Base-by-base conservation (phyloP, 1,140 invertebrate genomes). In the Ips typographus region DNA sequence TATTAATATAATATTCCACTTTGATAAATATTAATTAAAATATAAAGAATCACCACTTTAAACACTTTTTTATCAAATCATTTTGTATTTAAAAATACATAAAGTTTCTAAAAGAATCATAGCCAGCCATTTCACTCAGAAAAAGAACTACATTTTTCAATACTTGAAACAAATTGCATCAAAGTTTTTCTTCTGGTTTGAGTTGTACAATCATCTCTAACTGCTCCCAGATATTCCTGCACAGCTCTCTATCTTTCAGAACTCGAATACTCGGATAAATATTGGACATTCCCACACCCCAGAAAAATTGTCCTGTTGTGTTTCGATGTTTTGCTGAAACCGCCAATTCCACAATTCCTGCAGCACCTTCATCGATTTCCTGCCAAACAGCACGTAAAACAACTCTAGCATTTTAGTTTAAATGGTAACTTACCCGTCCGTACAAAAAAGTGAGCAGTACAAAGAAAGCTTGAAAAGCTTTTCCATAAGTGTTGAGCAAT, bases 241-340 rank as follows among this genome's bases (percentile, higher is more conserved):
- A 58, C 5, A 58, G 6, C 22, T 39, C 39, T 58, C 3, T 41
- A 40, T 58, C 40, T 40, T 40, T 58, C 6, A 58, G 22, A 3
- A 5, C 4, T 37, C 4, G 7, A 37, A 39, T 22, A 40, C 36
- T 39, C 40, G 56, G 56, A 40, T 58, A 58, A 40, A 58, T 39
- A 39, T 5, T 58, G 6, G 4, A 40, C 56, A 58, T 58, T 58
- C 39, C 39, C 37, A 58, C 37, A 6, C 56, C 56, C 56, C 56
- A 58, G 22, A 40, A 39, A 58, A 58, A 58, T 58, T 58, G 56
- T 40, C 56, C 56, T 40, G 38, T 58, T 37, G 40, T 58, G 40
- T 58, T 40, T 40, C 40, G 37, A 40, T 58, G 22, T 58, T 58
- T 39, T 6, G 6, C 6, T 8, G 56, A 58, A 5, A 37, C 40